Percentiles rank a stretch among this genome's conserved stretches.
These are phyloP conservation scores for Scrobipalpa atriplicella DNA, from an alignment of 2,888 invertebrate species.

Conservation along the genomic window DNA sequence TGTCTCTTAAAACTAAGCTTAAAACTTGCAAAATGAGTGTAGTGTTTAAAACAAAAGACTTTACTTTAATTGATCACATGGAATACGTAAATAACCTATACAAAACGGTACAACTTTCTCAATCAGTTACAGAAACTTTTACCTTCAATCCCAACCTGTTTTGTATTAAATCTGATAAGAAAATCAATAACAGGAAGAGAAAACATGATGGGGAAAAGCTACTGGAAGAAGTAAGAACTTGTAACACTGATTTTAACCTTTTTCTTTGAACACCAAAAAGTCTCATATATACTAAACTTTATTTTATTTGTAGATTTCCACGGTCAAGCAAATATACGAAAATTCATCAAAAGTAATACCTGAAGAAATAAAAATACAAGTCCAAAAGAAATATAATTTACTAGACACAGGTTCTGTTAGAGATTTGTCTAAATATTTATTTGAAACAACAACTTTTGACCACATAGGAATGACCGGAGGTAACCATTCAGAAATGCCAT, in stretches of 20 bases:
- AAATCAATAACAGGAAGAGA: conserved; percentile 51
- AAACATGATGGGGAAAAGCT: conserved; percentile 41
- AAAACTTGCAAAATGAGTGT: conserved; percentile 24
- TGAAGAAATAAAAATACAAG: conserved; percentile 39
- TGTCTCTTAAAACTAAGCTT: background rate
- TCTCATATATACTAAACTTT: background rate
- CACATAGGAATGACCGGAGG: conserved; percentile 72
- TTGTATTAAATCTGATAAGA: conserved; percentile 48
- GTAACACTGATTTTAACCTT: background rate
- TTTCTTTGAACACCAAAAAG: background rate
- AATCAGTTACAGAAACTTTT: conserved; percentile 41
- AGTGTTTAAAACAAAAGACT: conserved; percentile 36
- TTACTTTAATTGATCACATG: conserved; percentile 56
- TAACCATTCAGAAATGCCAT: conserved; percentile 77
- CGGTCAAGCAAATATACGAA: conserved; percentile 52
- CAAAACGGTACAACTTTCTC: conserved; percentile 46
- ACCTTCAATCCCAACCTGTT: conserved; percentile 53
- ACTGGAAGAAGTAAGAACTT: conserved; percentile 54
- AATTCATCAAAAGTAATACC: conserved; percentile 47
- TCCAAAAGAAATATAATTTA: conserved; percentile 50
- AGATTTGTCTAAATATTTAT: conserved; percentile 53
- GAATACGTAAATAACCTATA: conserved; percentile 53
- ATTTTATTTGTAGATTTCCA: conserved; percentile 53
- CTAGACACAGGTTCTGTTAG: conserved; percentile 56
- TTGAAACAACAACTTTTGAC: conserved; percentile 60